Evolutionary conservation across 2,888 invertebrate genomes (phyloP), one percentile per base, ranked within the genome.

Genomic region (Ennomos erosarius): DNA sequence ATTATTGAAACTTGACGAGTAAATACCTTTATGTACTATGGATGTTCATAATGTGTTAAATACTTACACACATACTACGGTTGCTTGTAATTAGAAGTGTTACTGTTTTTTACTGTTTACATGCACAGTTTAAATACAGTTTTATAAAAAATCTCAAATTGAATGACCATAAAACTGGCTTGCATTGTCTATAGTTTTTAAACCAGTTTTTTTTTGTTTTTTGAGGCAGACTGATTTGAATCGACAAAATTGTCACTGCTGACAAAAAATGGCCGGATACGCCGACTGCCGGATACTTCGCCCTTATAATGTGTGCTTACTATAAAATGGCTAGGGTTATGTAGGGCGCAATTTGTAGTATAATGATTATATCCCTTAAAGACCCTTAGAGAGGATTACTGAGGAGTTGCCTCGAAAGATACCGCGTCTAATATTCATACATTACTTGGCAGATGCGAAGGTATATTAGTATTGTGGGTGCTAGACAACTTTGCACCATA

Each of bases 341-440:
- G 65, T 63, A 74, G 70, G 69, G 60, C 64, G 71, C 75, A 74
- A 75, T 79, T 78, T 76, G 79, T 72, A 67, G 59, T 61, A 62
- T 79, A 79, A 81, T 76, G 81, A 73, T 79, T 76, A 79, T 79
- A 67, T 71, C 70, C 50, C 45, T 52, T 60, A 63, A 56, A 70
- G 69, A 58, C 67, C 76, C 68, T 76, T 69, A 72, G 68, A 67
- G 59, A 13, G 68, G 67, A 68, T 74, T 69, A 74, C 62, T 63
- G 53, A 56, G 65, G 62, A 68, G 68, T 68, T 66, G 61, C 47
- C 60, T 62, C 67, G 63, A 70, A 74, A 68, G 76, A 76, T 77
- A 76, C 64, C 56, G 63, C 50, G 62, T 73, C 67, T 76, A 74
- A 78, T 73, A 76, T 74, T 78, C 67, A 67, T 69, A 64, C 52